These are phyloP conservation scores for Gonioctena quinquepunctata DNA, from an alignment of 1,140 invertebrate genomes.

Conservation along the genomic window DNA sequence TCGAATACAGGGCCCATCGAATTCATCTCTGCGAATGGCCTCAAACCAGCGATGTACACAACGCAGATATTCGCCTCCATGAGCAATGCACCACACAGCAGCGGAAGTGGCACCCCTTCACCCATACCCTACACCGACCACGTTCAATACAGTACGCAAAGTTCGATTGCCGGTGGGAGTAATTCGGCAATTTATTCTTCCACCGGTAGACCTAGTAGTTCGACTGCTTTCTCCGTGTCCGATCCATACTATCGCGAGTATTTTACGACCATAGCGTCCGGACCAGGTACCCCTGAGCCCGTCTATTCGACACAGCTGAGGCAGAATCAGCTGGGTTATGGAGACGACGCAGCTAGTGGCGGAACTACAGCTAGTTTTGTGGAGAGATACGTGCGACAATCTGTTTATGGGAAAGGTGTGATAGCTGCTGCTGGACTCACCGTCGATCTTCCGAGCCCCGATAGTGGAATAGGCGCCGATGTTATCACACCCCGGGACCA, in stretches of 20 bases:
- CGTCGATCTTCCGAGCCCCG: slow-evolving; percentile 88
- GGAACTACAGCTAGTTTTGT: slow-evolving; percentile 57
- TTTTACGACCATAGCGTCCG: slow-evolving; percentile 56
- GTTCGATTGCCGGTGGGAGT: slow-evolving; percentile 48
- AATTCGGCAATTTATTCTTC: slow-evolving; percentile 41
- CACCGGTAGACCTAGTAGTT: slow-evolving; percentile 41
- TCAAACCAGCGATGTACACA: slow-evolving; percentile 58
- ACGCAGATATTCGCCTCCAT: slow-evolving; percentile 58
- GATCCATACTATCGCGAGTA: slow-evolving; percentile 61
- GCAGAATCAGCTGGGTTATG: slow-evolving; percentile 59
- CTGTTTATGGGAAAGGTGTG: slow-evolving; percentile 58
- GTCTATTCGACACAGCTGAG: slow-evolving; percentile 60
- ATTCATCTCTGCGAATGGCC: slow-evolving; percentile 61
- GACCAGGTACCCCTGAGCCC: slow-evolving; percentile 54
- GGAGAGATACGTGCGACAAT: slow-evolving; percentile 62
- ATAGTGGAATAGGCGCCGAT: slow-evolving; percentile 88
- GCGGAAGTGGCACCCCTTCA: slow-evolving; percentile 57
- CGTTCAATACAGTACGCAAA: slow-evolving; percentile 61
- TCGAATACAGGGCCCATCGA: slow-evolving; percentile 54
- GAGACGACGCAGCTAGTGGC: slow-evolving; percentile 52
- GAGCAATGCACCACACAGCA: slow-evolving; percentile 44
- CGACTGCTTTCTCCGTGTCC: slow-evolving; percentile 52
- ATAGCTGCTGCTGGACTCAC: slow-evolving; percentile 75
- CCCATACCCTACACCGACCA: slow-evolving; percentile 63
- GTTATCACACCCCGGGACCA: slow-evolving; percentile 87